These are phyloP conservation scores for Noctua pronuba DNA, from an alignment of 2,888 invertebrate species.

Conservation along the genomic window DNA sequence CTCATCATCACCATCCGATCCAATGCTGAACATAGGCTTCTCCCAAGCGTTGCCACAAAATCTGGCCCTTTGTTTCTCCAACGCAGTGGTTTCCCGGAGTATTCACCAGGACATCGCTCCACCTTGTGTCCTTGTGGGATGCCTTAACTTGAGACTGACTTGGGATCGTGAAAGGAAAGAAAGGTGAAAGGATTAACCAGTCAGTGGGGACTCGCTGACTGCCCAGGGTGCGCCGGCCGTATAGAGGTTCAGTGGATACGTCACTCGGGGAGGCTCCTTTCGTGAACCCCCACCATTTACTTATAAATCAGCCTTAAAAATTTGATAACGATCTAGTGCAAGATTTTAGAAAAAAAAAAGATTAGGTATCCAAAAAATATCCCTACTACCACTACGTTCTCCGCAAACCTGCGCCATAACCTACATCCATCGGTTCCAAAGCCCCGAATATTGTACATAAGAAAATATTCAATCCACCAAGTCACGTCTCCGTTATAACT, in stretches of 20 bases:
- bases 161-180: too few relatives aligned
- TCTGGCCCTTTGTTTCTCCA: neutral
- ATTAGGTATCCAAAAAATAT: neutral
- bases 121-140: neutral
- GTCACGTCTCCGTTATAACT: constrained; percentile 32
- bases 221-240: too few relatives aligned
- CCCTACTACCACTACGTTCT: neutral
- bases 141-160: neutral
- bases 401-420: neutral
- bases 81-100: neutral
- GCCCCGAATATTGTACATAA: constrained; percentile 7
- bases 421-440: neutral
- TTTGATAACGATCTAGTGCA: neutral
- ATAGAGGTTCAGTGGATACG: too few relatives aligned
- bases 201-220: too few relatives aligned
- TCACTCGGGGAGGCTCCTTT: too few relatives aligned
- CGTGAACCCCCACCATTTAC: neutral
- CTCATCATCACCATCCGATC: neutral
- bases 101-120: neutral
- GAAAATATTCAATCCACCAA: constrained; percentile 24
- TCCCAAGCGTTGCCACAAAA: neutral
- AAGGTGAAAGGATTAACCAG: too few relatives aligned
- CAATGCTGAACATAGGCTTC: neutral
- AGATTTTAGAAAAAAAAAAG: neutral
- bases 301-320: neutral